Base-by-base conservation (phyloP, 2,888 invertebrate genomes). In the Trachelus stipa region DNA sequence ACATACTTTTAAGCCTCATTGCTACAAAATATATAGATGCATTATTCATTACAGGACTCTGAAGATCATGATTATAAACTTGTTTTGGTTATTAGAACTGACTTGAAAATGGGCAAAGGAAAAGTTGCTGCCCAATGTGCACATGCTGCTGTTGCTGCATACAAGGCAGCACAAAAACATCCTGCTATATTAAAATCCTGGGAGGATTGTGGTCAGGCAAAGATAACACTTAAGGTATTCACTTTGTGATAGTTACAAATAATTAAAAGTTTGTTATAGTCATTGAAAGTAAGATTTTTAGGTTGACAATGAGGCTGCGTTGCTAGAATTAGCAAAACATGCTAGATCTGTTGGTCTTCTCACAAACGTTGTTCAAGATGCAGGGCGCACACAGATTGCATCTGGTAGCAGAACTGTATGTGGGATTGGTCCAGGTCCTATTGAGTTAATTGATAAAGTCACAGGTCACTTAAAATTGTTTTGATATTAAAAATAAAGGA, bases 61-160 rank as follows among this genome's bases (percentile, higher is more conserved):
- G 33, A 34, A 34, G 87, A 92, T 74, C 92, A 93, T 68, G 95
- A 95, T 88, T 95, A 94, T 86, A 97, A 98, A 92, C 93, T 98
- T 92, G 95, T 98, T 11, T 91, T 98, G 83, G 96, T 97, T 3
- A 96, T 98, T 9, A 93, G 98, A 86, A 97, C 95, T 88, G 98
- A 98, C 87, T 92, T 98, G 4, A 97, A 97, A 91, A 98, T 98
- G 98, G 96, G 97, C 23, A 98, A 98, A 92, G 97, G 98, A 1
- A 98, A 98, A 93, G 95, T 97, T 69, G 98, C 97, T 4, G 97
- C 98, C 0, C 98, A 98, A 91, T 98, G 98, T 92, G 95, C 96
- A n/a, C 98, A 98, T 90, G 98, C 97, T n/a, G 96, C 98, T 0
- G 96, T 98, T 0, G 95, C 95, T 23, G 97, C 96, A 1, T 97